A percentile compares a stretch with the other conserved stretches of the same genome.
These are phyloP conservation scores for Eupithecia dodoneata DNA, from an alignment of 2,888 invertebrate genomes.

Conservation along the genomic window DNA sequence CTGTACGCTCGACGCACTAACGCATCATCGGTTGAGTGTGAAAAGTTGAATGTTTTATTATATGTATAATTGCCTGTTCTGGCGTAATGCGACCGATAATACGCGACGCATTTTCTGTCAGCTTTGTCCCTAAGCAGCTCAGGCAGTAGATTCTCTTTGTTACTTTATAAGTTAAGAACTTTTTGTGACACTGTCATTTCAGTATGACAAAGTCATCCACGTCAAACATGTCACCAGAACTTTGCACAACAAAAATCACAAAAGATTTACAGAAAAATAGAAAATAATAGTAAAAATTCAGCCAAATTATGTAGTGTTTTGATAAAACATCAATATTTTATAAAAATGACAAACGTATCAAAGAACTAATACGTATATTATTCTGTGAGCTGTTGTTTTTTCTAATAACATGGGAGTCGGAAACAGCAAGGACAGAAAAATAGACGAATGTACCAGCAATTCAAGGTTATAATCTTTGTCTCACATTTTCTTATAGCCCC, in stretches of 20 bases:
- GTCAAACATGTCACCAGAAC: conserved; percentile 6
- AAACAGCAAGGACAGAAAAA: conserved; percentile 59
- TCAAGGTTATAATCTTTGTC: conserved; percentile 55
- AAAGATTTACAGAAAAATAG: background rate
- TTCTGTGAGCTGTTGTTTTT: conserved; percentile 7
- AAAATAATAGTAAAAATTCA: background rate
- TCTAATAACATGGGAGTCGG: conserved; percentile 56
- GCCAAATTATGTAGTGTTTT: conserved; percentile 24
- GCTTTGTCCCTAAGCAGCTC: too few relatives aligned
- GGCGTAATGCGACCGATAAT: too few relatives aligned
- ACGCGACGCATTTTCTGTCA: too few relatives aligned
- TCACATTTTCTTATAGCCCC: background rate
- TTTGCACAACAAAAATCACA: conserved; percentile 1
- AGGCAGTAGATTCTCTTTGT: conserved; percentile 2
- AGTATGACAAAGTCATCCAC: background rate
- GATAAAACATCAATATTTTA: conserved; percentile 8
- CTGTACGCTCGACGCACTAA: too few relatives aligned
- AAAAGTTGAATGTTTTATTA: too few relatives aligned
- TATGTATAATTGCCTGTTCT: too few relatives aligned
- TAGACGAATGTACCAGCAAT: conserved; percentile 71
- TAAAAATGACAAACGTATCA: conserved; percentile 17
- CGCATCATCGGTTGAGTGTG: too few relatives aligned
- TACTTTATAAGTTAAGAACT: background rate
- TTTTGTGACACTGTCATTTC: background rate
- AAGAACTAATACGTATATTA: background rate